phyloP scores from a whole-genome alignment of 2,113 vertebrate species.

The Myiagra hebetior region DNA sequence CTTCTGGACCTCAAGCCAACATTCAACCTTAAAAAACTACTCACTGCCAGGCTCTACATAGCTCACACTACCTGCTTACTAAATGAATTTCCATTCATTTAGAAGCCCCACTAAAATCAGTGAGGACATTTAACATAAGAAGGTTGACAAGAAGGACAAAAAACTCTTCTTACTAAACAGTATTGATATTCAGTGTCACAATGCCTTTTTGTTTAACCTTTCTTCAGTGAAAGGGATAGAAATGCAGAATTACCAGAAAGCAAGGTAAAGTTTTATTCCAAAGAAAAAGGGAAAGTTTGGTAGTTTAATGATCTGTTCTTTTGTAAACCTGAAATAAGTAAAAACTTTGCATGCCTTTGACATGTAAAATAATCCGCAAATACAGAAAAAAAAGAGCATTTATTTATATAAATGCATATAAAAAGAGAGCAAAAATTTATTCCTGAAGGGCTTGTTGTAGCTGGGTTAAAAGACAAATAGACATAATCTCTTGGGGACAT shows the following conservation, averaged over 20 bases:
- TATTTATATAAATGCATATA: no score
- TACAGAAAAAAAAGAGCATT: background rate
- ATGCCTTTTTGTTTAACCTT: background rate
- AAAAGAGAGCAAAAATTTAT: background rate
- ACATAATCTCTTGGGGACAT: background rate
- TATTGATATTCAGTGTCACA: background rate
- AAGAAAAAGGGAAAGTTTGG: background rate
- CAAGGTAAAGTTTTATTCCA: background rate
- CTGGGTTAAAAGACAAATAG: background rate
- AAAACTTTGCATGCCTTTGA: background rate
- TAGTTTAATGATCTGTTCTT: background rate
- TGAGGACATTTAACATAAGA: background rate
- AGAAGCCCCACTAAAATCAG: background rate
- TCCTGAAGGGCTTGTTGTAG: background rate
- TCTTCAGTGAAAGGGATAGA: background rate
- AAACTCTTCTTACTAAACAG: background rate
- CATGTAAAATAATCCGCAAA: background rate
- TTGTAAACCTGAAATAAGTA: background rate
- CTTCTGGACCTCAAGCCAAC: background rate
- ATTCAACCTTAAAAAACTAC: background rate
- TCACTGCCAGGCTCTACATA: background rate
- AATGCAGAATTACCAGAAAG: background rate
- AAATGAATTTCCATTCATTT: background rate
- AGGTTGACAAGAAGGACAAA: background rate
- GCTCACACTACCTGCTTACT: background rate